Conservation (phyloP, 1,140 invertebrate species). For the Zaprionus davidi region DNA sequence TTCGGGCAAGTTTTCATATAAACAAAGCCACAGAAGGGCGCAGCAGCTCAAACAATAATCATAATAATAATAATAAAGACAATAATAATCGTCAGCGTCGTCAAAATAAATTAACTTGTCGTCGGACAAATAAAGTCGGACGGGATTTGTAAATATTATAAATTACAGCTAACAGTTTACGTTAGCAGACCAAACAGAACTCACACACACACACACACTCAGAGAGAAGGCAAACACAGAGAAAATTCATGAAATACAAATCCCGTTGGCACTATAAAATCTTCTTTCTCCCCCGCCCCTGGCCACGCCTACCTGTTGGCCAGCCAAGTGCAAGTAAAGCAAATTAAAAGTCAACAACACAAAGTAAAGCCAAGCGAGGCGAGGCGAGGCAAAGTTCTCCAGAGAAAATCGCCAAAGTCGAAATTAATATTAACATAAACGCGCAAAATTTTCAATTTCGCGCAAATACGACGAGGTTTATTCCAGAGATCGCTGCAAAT, state of each 20-base stretch:
- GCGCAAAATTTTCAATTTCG: slow-evolving; percentile 52
- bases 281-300: background rate
- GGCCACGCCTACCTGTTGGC: slow-evolving; percentile 51
- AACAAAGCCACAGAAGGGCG: slow-evolving; percentile 12
- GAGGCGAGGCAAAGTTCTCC: background rate
- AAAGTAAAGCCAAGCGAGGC: slow-evolving; percentile 28
- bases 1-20: slow-evolving; percentile 34
- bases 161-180: slow-evolving; percentile 75
- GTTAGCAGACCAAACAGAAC: slow-evolving; percentile 6
- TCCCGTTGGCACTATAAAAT: slow-evolving; percentile 36
- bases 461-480: slow-evolving; percentile 37
- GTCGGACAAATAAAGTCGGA: slow-evolving; percentile 48
- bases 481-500: slow-evolving; percentile 32
- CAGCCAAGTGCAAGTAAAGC: slow-evolving; percentile 40
- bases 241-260: slow-evolving; percentile 63
- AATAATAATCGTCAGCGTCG: slow-evolving; percentile 10
- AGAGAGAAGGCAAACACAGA: slow-evolving; percentile 40
- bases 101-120: slow-evolving; percentile 71
- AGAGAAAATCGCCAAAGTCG: slow-evolving; percentile 49
- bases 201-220: background rate
- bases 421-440: slow-evolving; percentile 80
- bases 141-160: slow-evolving; percentile 49
- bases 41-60: slow-evolving; percentile 49
- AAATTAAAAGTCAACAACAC: slow-evolving; percentile 79
- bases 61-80: slow-evolving; percentile 41